Evolutionary conservation across 2,888 invertebrate genomes (phyloP), one percentile per base, ranked within the genome.

Genomic region (Microdon myrmicae): DNA sequence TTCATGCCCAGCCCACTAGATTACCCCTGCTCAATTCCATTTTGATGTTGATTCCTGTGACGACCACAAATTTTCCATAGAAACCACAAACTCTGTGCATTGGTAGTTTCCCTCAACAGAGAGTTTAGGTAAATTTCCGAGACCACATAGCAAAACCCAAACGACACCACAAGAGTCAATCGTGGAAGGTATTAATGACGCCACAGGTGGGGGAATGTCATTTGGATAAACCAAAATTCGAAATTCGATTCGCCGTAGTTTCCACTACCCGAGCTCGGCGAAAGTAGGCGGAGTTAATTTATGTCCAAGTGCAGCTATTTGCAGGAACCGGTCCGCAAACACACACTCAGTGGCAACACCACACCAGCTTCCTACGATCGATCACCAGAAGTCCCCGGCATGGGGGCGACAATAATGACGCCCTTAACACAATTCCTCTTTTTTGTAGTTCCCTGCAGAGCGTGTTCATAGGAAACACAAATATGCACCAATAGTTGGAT

Each of bases 161-260:
- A 45, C 44, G n/a, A 32, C 34, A 47, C 61, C 56, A 64, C 61
- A 64, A 56, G 49, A 45, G 41, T 22, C 34, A 39, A 34, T 39
- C 38, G 45, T 47, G 32, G 28, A 12, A 44, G 26, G 29, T 35
- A 9, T n/a, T 9, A n/a, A 20, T 41, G 17, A 14, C 44, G 9
- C 44, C 59, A 59, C 32, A 23, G 47, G 39, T 37, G 44, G 43
- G 26, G 25, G 8, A 44, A 19, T 7, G 23, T 23, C n/a, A 22
- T 48, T 41, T 26, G 26, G 6, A 49, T 5, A 28, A 47, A 12
- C 14, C 64, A 35, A 64, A 64, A 64, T 64, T 64, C 51, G 58
- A 51, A 58, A 64, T 64, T 64, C 64, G 64, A 64, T 58, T 58
- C 64, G 64, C 64, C 58, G 58, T 58, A 64, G 51, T 53, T 64